Evolutionary conservation across 2,888 invertebrate species (phyloP).

Genomic region (Mylabris sibirica): DNA sequence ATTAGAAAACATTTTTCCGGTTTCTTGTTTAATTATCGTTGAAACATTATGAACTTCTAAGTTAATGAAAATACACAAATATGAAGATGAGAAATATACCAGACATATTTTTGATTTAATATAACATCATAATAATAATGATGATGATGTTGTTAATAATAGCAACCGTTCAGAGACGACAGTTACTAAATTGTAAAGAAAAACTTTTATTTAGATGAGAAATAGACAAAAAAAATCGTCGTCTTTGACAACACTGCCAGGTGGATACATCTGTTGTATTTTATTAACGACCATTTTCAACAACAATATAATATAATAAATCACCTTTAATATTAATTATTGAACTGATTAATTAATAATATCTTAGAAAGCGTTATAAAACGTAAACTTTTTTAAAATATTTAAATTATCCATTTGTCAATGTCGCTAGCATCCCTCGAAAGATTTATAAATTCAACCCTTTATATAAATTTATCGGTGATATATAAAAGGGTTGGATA

Average conservation of each 20-base stretch:
- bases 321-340: background rate
- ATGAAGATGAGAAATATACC: background rate
- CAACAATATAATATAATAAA: background rate
- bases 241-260: background rate
- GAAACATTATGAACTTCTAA: background rate
- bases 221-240: background rate
- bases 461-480: background rate
- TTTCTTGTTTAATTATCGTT: background rate
- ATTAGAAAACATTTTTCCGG: background rate
- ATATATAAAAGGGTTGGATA: background rate
- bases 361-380: background rate
- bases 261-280: background rate
- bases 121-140: background rate
- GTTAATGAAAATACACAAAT: background rate
- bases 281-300: background rate
- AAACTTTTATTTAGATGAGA: background rate
- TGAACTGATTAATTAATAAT: background rate
- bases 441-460: background rate
- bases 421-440: background rate
- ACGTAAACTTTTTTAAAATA: background rate
- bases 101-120: background rate
- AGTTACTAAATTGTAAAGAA: background rate
- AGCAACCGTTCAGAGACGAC: background rate
- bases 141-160: background rate
- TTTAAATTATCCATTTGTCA: background rate